Evolutionary conservation across 1,140 invertebrate species (phyloP), one percentile per base, ranked within the genome.

Genomic region (Heliothis virescens): DNA sequence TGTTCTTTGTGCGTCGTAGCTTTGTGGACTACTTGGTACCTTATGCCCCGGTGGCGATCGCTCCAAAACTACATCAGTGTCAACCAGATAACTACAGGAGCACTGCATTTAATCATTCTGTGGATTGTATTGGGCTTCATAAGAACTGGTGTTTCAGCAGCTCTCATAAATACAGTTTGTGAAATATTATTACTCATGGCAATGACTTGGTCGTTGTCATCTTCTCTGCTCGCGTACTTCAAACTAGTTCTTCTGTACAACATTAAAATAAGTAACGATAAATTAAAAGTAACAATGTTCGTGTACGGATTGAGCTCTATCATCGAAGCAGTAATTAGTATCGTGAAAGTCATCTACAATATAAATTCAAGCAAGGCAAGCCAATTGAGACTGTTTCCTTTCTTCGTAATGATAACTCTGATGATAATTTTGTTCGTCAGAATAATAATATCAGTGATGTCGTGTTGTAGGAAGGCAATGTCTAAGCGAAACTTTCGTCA

Each of bases 361-460:
- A 41, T 41, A 9, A 5, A 5, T 9, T 9, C 34, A 41, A 41
- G 1, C 5, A 5, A 5, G 7, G 34, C 4, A 41, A 9, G 5
- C 34, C 34, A 10, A 3, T 47, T 67, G 7, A 34, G 15, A n/a
- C 11, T 69, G 5, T 67, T 47, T 57, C 52, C 50, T 26, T 21
- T 78, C 12, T 57, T 59, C 57, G 48, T 67, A 53, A 57, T 69
- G 53, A 12, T 77, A 26, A 50, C 21, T 2, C 16, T 77, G 4
- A 77, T 53, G 29, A 52, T 21, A 9, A 3, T 62, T 47, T 34
- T 77, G 34, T 81, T 81, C 53, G 12, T 76, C 12, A 69, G 74
- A 15, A 57, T 81, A 15, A 69, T 71, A 21, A 10, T 41, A 13
- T 81, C 79, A 7, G 79, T 81, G 3, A 59, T 81, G 79, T 81